Evolutionary conservation across 2,113 vertebrate species (phyloP), one percentile per base, ranked within the genome.

Genomic region (Dipodomys spectabilis): DNA sequence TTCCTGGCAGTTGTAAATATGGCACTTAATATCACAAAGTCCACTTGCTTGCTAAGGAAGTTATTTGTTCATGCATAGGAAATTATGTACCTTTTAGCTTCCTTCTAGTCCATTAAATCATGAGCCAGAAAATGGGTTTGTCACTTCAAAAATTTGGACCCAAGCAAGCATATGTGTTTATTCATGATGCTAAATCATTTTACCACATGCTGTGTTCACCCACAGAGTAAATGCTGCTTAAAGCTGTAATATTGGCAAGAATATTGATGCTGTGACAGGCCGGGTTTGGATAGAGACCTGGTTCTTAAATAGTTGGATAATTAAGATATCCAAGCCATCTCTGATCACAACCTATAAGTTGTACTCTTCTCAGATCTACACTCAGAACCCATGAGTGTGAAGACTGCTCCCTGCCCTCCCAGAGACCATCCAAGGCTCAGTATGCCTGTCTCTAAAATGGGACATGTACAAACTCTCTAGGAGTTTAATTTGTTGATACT

Each of bases 111-210:
- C 95, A 97, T 98, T 98, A 98, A 98, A 97, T 3, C 35, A 68
- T 91, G 78, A 95, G 94, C 96, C 93, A 98, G 96, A 98, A 98
- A 97, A 98, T 93, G 96, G 95, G 95, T 97, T 98, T 98, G 96
- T 97, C 97, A 96, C 80, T 95, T 97, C 88, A 97, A 96, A 98
- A 98, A 97, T 92, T 97, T 96, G 96, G 97, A 97, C 96, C 97
- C 97, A 97, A 96, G 96, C 90, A 98, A 97, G 96, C 96, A 93
- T 97, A 97, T 95, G 92, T 97, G 96, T 98, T 98, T 98, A 96
- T 95, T 97, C 97, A 71, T 96, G 95, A 97, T 98, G 97, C 95
- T 98, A 98, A 98, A 97, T 97, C 96, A 97, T 98, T 98, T 98
- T 97, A 94, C 95, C 93, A 91, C 98, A 97, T 83, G 90, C 98